Conservation (phyloP, 2,797 vertebrate species). For the Schizopygopsis pylzovi region DNA sequence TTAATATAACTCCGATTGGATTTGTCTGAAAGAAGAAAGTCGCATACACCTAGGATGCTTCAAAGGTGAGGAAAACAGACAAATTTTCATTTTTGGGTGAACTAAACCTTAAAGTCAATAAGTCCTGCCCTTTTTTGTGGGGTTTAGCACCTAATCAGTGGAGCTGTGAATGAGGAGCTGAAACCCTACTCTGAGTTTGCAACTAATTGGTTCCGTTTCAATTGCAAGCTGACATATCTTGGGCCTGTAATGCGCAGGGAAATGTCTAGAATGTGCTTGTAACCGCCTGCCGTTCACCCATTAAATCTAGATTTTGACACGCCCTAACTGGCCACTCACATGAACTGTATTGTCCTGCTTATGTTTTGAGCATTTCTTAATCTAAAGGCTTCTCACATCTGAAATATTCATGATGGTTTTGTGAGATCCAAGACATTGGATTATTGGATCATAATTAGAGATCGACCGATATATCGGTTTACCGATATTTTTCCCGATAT, state of each 20-base stretch:
- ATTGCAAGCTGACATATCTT: constrained; percentile 30
- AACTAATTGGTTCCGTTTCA: constrained; percentile 27
- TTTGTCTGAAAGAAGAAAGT: no score
- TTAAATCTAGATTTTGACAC: constrained; percentile 21
- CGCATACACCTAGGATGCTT: no score
- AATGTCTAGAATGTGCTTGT: constrained; percentile 30
- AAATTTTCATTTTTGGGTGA: no score
- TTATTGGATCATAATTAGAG: neutral
- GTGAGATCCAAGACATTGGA: neutral
- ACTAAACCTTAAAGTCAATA: neutral
- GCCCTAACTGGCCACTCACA: neutral
- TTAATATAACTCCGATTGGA: no score
- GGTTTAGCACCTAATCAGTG: constrained; percentile 1
- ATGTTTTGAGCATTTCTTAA: neutral
- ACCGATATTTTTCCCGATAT: no score
- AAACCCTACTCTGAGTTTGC: constrained; percentile 13
- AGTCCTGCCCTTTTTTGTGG: neutral
- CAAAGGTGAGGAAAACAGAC: no score
- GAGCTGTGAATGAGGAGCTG: neutral
- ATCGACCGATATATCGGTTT: no score
- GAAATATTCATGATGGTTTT: neutral
- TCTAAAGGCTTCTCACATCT: neutral
- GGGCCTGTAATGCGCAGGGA: neutral
- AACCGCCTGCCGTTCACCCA: constrained; percentile 17
- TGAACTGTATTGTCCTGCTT: neutral